Percentiles rank a stretch among this genome's conserved stretches.
These are phyloP conservation scores for Crotalus helleri DNA, from an alignment of 2,113 vertebrate species.

Conservation along the genomic window DNA sequence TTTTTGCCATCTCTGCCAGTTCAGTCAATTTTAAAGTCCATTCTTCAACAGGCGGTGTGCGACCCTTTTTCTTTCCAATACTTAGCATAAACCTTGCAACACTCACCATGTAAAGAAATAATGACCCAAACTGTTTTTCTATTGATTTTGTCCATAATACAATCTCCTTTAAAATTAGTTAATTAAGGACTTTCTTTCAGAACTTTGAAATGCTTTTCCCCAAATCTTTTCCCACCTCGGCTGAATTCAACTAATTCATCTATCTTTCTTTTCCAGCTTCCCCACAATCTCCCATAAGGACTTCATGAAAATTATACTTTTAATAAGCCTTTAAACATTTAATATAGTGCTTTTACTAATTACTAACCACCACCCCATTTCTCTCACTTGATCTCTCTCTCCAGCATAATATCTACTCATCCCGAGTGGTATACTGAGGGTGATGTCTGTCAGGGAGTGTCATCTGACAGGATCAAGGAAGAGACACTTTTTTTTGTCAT, in stretches of 20 bases:
- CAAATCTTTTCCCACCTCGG: neutral
- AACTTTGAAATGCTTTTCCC: neutral
- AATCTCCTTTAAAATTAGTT: neutral
- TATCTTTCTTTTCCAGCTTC: neutral
- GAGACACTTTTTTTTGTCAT: neutral
- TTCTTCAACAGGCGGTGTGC: neutral
- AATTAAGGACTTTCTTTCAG: neutral
- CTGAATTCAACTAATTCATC: neutral
- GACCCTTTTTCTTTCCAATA: neutral
- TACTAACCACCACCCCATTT: neutral
- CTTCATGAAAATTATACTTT: neutral
- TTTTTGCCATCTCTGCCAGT: neutral
- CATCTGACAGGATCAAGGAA: neutral
- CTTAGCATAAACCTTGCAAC: neutral
- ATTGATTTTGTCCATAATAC: neutral
- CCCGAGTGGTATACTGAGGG: neutral
- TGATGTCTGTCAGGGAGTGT: neutral
- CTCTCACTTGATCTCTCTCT: neutral
- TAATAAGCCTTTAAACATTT: neutral
- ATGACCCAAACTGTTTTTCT: neutral
- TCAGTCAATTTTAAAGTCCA: neutral
- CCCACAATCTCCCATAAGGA: neutral
- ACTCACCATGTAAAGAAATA: neutral
- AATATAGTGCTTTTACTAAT: neutral
- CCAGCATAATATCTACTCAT: neutral